A percentile compares a stretch with the other conserved stretches of the same genome.
phyloP scores from a whole-genome alignment of 2,797 vertebrate genomes.

The Aselliscus stoliczkanus region DNA sequence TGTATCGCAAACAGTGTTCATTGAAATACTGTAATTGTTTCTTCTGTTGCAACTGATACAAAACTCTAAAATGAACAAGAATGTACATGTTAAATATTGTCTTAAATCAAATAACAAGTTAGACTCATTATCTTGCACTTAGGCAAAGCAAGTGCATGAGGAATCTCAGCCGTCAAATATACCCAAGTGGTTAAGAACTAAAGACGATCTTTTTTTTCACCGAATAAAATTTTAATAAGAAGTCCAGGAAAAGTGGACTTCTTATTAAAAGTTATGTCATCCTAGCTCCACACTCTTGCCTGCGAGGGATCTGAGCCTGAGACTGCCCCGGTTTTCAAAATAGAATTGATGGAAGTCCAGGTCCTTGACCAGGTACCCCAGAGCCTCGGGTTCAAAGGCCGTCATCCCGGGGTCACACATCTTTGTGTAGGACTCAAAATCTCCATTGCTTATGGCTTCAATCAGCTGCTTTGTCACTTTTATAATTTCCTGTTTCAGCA shows the following conservation, averaged over 20 bases:
- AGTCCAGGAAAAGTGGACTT: background rate
- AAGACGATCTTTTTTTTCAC: too few relatives aligned
- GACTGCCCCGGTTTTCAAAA: conserved; percentile 90
- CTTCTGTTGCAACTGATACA: too few relatives aligned
- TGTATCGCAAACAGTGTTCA: too few relatives aligned
- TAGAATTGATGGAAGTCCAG: conserved; percentile 99
- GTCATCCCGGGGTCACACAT: conserved; percentile 99
- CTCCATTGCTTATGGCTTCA: conserved; percentile 96
- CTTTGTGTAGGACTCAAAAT: conserved; percentile 98
- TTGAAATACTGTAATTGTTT: too few relatives aligned
- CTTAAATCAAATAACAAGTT: too few relatives aligned
- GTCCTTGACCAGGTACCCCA: conserved; percentile 97
- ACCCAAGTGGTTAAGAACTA: too few relatives aligned
- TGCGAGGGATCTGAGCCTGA: background rate
- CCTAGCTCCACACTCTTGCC: background rate
- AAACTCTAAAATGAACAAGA: too few relatives aligned
- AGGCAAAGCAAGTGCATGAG: too few relatives aligned
- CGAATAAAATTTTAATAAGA: background rate
- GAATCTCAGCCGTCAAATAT: too few relatives aligned
- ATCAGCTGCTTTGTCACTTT: conserved; percentile 96
- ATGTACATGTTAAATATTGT: too few relatives aligned
- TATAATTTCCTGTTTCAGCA: conserved; percentile 96
- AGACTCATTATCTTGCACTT: too few relatives aligned
- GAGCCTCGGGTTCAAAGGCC: conserved; percentile 95
- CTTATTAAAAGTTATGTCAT: background rate